phyloP scores from a whole-genome alignment of 2,113 vertebrate genomes.

The Riparia riparia region DNA sequence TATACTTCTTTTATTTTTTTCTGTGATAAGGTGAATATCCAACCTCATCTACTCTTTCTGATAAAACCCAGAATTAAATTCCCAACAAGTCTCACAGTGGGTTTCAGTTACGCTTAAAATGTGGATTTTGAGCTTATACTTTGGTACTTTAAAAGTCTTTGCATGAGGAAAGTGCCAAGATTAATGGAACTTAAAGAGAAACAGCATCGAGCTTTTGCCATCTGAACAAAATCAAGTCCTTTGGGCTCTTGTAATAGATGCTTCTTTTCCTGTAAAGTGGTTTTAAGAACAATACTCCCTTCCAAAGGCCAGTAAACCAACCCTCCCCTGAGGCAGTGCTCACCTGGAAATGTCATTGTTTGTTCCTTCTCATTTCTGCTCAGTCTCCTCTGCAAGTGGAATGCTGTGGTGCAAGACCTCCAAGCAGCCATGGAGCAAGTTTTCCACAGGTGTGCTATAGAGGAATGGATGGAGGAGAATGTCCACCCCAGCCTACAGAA shows the following conservation, averaged over 20 bases:
- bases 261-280: not conserved
- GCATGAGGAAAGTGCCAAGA: not conserved
- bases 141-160: not conserved
- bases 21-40: not conserved
- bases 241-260: not conserved
- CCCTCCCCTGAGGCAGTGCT: not conserved
- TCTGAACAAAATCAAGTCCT: not conserved
- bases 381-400: conserved; percentile 83
- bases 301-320: not conserved
- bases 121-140: not conserved
- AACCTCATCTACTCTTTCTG: not conserved
- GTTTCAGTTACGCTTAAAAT: conserved; percentile 13
- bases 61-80: not conserved
- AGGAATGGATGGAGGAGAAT: conserved; percentile 94
- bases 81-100: not conserved
- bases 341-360: not conserved
- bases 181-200: not conserved
- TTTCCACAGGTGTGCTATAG: conserved; percentile 80
- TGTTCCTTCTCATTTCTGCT: not conserved
- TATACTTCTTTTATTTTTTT: not conserved
- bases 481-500: conserved; percentile 78
- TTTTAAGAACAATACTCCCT: not conserved
- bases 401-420: conserved; percentile 75
- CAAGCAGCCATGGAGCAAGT: conserved; percentile 80
- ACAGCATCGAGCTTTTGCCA: not conserved